phyloP scores from a whole-genome alignment of 2,888 invertebrate species.

The Stenolophus ochropezus region DNA sequence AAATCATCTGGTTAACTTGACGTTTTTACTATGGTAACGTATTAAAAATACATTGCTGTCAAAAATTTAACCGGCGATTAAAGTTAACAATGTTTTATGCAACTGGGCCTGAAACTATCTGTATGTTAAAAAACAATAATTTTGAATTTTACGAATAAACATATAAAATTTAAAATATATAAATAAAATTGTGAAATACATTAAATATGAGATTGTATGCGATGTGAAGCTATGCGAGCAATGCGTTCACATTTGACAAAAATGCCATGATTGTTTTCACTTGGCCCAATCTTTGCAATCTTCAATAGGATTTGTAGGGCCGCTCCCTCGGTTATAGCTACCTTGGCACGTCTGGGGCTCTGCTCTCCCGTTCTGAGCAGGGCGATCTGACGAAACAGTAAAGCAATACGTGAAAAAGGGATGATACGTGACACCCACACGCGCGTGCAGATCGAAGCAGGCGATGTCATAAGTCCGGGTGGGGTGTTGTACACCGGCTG shows the following conservation, averaged over 20 bases:
- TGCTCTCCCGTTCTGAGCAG: too few species aligned
- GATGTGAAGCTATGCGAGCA: background rate
- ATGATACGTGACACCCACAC: constrained; percentile 58
- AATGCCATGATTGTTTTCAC: constrained; percentile 5
- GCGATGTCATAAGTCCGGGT: constrained; percentile 50
- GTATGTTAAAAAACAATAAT: too few species aligned
- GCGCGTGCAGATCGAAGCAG: constrained; percentile 41
- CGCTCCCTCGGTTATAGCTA: constrained; percentile 4
- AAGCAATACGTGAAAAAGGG: constrained; percentile 56
- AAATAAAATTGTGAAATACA: background rate
- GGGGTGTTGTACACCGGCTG: constrained; percentile 57
- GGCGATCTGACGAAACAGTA: constrained; percentile 45
- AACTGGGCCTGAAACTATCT: too few species aligned
- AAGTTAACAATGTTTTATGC: too few species aligned
- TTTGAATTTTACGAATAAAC: too few species aligned
- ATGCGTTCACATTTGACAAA: background rate
- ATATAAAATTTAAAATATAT: background rate
- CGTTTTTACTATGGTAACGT: too few species aligned
- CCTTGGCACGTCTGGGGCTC: constrained; percentile 20
- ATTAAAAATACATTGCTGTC: too few species aligned
- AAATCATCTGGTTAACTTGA: too few species aligned
- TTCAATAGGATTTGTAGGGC: constrained; percentile 18
- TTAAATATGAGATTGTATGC: background rate
- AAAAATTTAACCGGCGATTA: too few species aligned
- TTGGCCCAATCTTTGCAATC: constrained; percentile 14